Base-by-base conservation (phyloP, 2,797 vertebrate species). In the Acridotheres tristis region DNA sequence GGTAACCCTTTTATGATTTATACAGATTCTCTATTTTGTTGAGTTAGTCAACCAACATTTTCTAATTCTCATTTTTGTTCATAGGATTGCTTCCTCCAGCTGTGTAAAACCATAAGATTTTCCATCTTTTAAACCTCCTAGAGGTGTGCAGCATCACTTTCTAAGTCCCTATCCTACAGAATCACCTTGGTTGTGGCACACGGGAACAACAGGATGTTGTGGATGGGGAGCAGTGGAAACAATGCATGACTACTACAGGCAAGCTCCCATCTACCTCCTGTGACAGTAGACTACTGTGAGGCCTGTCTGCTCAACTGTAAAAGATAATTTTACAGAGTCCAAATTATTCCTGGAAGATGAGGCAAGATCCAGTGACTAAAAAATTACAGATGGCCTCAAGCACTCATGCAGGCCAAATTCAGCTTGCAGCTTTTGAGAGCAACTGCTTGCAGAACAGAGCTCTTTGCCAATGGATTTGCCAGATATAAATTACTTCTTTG, bases 161-260 rank as follows among this genome's bases (percentile, higher is more conserved):
- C 23, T 50, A 74, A 81, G 26, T 23, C 7, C 3, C 20, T 66
- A 1, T 62, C 18, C 12, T 43, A 32, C 4, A 74, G 32, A 32
- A 80, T 29, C 16, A 16, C 10, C 34, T 65, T 19, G 5, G 1
- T 3, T 42, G 8, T 30, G 25, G 17, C 26, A 62, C 8, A 42
- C 54, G 32, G 12, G 36, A 83, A 7, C 29, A 43, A 34, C 2
- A 30, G 11, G 23, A 20, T 2, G 0, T 9, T 50, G 23, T 30
- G 13, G 15, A 30, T 34, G 23, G 36, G 5, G 30, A 76, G 16
- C 32, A 47, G 16, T 4, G 5, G 29, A 21, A 80, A 38, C 7
- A 48, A 32, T 2, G 2, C 5, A 1, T 38, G 40, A 47, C 8
- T 10, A 2, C 23, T 13, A 10, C 22, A 61, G 43, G 16, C 18